These are phyloP conservation scores for Spea bombifrons DNA, from an alignment of 2,113 vertebrate genomes.

Conservation along the genomic window DNA sequence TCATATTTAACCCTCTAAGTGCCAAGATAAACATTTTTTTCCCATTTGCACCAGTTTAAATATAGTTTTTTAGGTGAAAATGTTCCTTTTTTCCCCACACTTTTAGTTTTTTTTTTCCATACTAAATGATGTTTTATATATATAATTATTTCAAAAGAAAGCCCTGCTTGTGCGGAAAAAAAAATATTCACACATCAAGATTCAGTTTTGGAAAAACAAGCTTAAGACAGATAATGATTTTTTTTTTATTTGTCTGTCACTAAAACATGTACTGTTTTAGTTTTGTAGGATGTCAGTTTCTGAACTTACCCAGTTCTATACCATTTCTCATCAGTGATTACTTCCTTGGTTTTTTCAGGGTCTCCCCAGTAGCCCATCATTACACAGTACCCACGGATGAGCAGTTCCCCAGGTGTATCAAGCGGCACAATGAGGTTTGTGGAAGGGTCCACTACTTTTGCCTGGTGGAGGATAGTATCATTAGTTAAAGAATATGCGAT, in stretches of 20 bases:
- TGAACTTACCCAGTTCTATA: constrained; percentile 89
- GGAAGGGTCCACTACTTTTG: constrained; percentile 74
- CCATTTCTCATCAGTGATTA: constrained; percentile 74
- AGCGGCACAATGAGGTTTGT: constrained; percentile 65
- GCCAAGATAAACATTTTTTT: too few relatives aligned
- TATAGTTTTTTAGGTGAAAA: too few relatives aligned
- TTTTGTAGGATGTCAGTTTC: background rate
- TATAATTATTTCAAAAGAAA: too few relatives aligned
- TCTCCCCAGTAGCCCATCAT: constrained; percentile 92
- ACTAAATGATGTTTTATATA: too few relatives aligned
- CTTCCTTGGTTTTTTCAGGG: constrained; percentile 68
- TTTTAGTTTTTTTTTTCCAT: too few relatives aligned
- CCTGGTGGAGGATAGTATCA: constrained; percentile 61
- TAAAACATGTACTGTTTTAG: background rate
- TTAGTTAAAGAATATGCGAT: background rate
- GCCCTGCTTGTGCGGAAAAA: too few relatives aligned
- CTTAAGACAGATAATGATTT: too few relatives aligned
- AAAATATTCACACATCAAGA: too few relatives aligned
- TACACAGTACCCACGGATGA: constrained; percentile 83
- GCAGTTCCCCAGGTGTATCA: constrained; percentile 76
- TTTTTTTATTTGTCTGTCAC: background rate
- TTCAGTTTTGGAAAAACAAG: too few relatives aligned
- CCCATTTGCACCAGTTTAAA: too few relatives aligned
- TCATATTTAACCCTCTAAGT: too few relatives aligned
- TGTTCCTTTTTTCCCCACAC: too few relatives aligned